phyloP scores from a whole-genome alignment of 2,113 vertebrate genomes.

The Podarcis cretensis region DNA sequence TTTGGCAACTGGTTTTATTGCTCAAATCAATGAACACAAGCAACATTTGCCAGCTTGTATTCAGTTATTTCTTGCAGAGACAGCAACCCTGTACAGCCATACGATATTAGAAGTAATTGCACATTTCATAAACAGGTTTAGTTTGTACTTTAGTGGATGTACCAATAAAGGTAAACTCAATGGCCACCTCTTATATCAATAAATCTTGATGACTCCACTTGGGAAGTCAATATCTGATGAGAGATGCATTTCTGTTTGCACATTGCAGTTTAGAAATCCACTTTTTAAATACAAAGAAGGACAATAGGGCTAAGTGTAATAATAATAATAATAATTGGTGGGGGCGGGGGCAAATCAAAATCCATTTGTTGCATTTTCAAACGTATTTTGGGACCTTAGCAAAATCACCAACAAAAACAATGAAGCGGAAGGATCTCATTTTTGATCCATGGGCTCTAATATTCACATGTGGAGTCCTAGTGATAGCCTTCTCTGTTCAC shows the following conservation, averaged over 20 bases:
- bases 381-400: not conserved
- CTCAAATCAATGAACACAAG: slow-evolving; percentile 7
- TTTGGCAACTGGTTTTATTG: slow-evolving; percentile 16
- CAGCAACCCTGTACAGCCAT: not conserved
- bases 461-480: not conserved
- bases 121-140: not conserved
- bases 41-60: not conserved
- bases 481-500: not conserved
- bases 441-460: not conserved
- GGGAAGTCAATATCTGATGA: slow-evolving; percentile 4
- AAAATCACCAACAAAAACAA: not conserved
- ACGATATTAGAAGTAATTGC: not conserved
- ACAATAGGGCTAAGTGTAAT: not conserved
- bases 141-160: not conserved
- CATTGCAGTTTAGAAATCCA: not conserved
- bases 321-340: no score
- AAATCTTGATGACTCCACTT: not conserved
- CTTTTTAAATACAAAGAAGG: not conserved
- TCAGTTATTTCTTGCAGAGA: not conserved
- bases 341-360: not conserved
- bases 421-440: not conserved
- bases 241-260: not conserved
- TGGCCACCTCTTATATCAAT: not conserved
- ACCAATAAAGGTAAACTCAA: not conserved
- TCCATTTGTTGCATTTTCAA: not conserved